Base-by-base conservation (phyloP, 2,888 invertebrate genomes). In the Exocentrus adspersus region DNA sequence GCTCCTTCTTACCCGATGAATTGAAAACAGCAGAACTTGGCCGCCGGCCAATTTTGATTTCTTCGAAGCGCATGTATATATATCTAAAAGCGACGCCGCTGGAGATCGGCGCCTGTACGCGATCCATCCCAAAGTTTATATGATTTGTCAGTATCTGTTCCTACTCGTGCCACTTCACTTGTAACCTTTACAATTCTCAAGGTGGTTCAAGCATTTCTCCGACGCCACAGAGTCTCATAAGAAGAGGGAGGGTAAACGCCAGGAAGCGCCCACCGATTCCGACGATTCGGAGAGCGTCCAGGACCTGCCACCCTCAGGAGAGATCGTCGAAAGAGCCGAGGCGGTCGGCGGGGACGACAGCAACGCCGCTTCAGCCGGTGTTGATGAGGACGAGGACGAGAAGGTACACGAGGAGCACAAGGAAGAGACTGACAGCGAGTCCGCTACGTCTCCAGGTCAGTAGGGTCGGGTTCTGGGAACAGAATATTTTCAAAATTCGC, bases 171-270 rank as follows among this genome's bases (percentile, higher is more conserved):
- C 17, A 28, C 20, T 48, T 24, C 21, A 20, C 28, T 21, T n/a
- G 48, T n/a, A 20, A 6, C 17, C 12, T 30, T 51, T 30, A 51
- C n/a, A 6, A 19, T 10, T 51, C 45, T 68, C 20, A 65, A 76
- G 75, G 62, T 76, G 76, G 76, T 71, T 69, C 52, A 76, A 72
- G 52, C 74, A 74, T 46, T 75, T 76, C 62, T 70, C 74, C 14
- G 75, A 75, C 46, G 74, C 74, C 10, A 70, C 72, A 4, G 75
- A 73, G 41, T 60, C 71, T 19, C 72, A 75, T 43, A 73, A 72
- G 46, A 69, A 68, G 48, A 75, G 80, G 16, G 83, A 82, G 67
- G 82, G 82, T 37, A 81, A 80, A 69, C 74, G 79, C 9, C 53
- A 37, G 20, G 69, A 68, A 16, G 57, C 68, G 2, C 67, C 65